A percentile compares a stretch with the other conserved stretches of the same genome.
phyloP scores from a whole-genome alignment of 2,888 invertebrate species.

The Rhorus exstirpatorius region DNA sequence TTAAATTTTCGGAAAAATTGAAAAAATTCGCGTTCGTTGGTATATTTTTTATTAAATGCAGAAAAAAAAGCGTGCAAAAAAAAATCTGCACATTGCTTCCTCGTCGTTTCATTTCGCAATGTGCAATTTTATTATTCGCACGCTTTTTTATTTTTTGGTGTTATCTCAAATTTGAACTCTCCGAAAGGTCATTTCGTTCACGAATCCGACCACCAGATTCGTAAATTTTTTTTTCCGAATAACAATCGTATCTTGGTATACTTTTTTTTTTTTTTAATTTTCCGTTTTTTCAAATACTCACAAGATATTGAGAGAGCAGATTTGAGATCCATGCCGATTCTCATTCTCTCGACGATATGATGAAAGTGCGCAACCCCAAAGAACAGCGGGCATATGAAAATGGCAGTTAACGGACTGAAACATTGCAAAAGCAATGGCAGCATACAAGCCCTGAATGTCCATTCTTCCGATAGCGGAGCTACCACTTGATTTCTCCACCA shows the following conservation, averaged over 20 bases:
- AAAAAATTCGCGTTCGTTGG: no score
- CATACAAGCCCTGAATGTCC: constrained; percentile 98
- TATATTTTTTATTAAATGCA: no score
- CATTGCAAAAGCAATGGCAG: constrained; percentile 95
- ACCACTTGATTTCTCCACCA: constrained; percentile 96
- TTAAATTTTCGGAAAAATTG: no score
- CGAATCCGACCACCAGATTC: background rate
- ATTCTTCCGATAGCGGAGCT: constrained; percentile 97
- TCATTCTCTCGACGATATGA: constrained; percentile 94
- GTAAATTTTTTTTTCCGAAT: background rate
- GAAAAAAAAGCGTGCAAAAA: no score
- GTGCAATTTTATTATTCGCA: no score
- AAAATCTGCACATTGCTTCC: no score
- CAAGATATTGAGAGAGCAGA: constrained; percentile 91
- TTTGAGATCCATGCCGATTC: constrained; percentile 90
- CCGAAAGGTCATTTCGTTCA: background rate
- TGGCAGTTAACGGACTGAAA: constrained; percentile 91
- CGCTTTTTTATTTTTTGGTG: no score
- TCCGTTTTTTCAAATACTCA: no score
- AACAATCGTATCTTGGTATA: background rate
- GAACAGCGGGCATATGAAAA: constrained; percentile 95
- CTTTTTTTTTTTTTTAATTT: no score
- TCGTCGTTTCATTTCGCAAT: no score
- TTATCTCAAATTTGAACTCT: background rate
- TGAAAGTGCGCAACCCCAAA: constrained; percentile 98